phyloP scores from a whole-genome alignment of 2,888 invertebrate species.

The Leptinotarsa tumamoca region DNA sequence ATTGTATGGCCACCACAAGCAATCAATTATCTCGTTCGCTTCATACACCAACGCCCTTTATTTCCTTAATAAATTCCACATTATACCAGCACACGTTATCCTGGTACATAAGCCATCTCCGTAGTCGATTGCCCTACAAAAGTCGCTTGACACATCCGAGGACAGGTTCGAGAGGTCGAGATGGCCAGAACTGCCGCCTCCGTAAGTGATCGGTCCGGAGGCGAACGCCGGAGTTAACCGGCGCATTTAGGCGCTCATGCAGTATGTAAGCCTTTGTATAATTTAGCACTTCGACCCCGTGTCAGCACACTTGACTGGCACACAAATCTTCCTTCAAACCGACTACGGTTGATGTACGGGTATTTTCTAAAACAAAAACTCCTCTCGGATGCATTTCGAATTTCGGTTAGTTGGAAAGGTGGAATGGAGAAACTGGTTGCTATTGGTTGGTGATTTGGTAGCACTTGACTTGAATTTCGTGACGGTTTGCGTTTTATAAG shows the following conservation, averaged over 20 bases:
- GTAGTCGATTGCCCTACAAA: neutral
- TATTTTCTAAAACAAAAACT: conserved; percentile 12
- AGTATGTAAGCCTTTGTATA: conserved; percentile 65
- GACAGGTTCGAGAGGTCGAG: conserved; percentile 39
- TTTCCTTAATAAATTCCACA: no score
- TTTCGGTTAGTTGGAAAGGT: neutral
- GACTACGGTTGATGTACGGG: conserved; percentile 34
- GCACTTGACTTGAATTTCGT: neutral
- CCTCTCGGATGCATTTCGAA: neutral
- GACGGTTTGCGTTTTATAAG: no score
- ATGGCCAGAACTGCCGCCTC: conserved; percentile 28
- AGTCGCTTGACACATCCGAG: conserved; percentile 43
- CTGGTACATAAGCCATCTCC: no score
- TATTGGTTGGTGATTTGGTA: neutral
- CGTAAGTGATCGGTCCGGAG: conserved; percentile 57
- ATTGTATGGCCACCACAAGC: no score
- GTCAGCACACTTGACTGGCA: conserved; percentile 67
- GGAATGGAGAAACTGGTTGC: neutral
- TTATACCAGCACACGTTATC: no score
- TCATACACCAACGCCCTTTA: no score
- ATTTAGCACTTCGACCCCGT: conserved; percentile 64
- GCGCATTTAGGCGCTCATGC: conserved; percentile 65
- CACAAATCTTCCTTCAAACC: conserved; percentile 63
- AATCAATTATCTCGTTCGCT: no score
- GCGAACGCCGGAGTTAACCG: conserved; percentile 58